These are phyloP conservation scores for Spialia ferax DNA, from an alignment of 2,888 invertebrate genomes.

Conservation along the genomic window DNA sequence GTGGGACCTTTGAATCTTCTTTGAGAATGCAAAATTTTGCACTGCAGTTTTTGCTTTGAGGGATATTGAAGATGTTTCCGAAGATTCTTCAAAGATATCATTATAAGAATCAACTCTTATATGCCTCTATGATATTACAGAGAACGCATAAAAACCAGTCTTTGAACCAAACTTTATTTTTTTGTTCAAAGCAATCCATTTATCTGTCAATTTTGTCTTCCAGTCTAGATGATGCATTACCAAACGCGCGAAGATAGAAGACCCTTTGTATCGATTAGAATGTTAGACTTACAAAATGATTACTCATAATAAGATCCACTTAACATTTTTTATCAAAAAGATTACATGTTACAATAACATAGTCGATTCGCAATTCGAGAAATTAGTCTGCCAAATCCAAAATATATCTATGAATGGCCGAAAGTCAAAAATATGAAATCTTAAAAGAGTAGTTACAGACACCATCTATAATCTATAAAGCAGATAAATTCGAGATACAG, in stretches of 20 bases:
- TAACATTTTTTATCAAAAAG: background rate
- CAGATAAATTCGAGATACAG: no score
- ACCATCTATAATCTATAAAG: background rate
- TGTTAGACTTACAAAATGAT: background rate
- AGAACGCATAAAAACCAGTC: background rate
- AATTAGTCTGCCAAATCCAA: no score
- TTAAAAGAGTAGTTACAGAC: background rate
- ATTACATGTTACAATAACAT: background rate
- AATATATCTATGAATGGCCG: background rate
- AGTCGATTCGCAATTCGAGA: background rate
- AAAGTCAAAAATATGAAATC: background rate
- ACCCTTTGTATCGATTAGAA: conserved; percentile 1
- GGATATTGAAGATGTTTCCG: no score
- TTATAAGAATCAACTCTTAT: no score
- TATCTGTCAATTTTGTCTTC: conserved; percentile 15
- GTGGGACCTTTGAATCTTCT: background rate
- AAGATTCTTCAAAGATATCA: no score
- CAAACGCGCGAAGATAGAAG: background rate
- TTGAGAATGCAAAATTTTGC: background rate
- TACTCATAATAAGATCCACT: background rate
- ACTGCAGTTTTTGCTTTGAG: background rate
- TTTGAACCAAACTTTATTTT: no score
- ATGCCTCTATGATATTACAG: background rate
- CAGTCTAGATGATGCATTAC: conserved; percentile 9
- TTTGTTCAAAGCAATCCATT: conserved; percentile 16